Base-by-base conservation (phyloP, 2,888 invertebrate genomes). In the Meteorus cinctellus region DNA sequence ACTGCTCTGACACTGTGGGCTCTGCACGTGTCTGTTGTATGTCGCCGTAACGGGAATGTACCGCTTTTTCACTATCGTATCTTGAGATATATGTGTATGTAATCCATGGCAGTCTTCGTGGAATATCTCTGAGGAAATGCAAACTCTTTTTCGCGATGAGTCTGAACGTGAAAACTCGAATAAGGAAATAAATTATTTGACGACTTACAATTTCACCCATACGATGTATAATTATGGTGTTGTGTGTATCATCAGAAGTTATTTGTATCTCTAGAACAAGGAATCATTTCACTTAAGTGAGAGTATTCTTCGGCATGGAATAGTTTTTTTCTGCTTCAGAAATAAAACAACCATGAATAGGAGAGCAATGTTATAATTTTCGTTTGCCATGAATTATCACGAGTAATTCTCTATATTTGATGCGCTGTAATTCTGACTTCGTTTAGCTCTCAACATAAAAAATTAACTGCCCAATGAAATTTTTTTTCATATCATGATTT, bases 21-120 rank as follows among this genome's bases (percentile, higher is more conserved):
- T 24, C 55, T 36, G 27, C 59, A 65, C 65, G 65, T 65, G 65
- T 65, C 12, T 65, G 65, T 62, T 24, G 19, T 60, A 24, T 27
- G 60, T 67, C 67, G 29, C 67, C 55, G 62, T 75, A 75, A 75
- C 74, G 74, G 74, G 63, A 75, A 74, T 74, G n/a, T 62, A 74
- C 74, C 62, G 14, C 63, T 75, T 75, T 75, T 75, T 75, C 63
- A 62, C 62, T 16, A 31, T 29, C 55, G 55, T 48, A 16, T 24
- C 4, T 24, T 6, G 0, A 60, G 1, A 60, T 29, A 27, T 55
- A 55, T 55, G n/a, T 19, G n/a, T 55, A 72, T 63, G 10, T n/a
- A 36, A 65, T 36, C 19, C 51, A 55, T 55, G 19, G 72, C 51
- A 29, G 63, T 67, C 24, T 74, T 74, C 74, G 67, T 45, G 48